Conservation (phyloP, 2,888 invertebrate genomes). For the Drosophila limbata region DNA sequence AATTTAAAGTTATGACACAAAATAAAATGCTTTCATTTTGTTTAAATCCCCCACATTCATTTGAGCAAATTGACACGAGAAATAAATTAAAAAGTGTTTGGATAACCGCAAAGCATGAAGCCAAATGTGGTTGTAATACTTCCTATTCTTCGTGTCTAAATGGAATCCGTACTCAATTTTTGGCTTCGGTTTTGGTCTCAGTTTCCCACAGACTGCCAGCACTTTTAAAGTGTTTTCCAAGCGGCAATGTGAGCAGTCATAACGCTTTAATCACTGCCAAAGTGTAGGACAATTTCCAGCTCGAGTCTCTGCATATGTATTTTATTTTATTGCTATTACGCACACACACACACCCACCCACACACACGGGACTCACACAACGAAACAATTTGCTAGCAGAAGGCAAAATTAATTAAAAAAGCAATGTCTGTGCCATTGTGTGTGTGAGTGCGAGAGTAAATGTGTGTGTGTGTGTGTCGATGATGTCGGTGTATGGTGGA, state of each 20-base stretch:
- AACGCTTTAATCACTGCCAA: conserved; percentile 74
- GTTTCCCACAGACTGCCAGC: conserved; percentile 4
- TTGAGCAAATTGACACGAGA: conserved; percentile 13
- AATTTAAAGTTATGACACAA: conserved; percentile 7
- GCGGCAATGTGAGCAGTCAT: conserved; percentile 43
- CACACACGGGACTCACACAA: conserved; percentile 19
- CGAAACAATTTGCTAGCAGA: conserved; percentile 60
- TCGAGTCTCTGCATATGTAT: conserved; percentile 48
- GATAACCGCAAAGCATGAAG: conserved; percentile 14
- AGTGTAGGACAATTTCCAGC: conserved; percentile 46
- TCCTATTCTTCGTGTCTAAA: neutral
- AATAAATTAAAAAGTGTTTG: conserved; percentile 11
- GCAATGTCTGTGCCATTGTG: conserved; percentile 27
- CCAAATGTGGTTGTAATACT: conserved; percentile 20
- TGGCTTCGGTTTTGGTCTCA: conserved; percentile 1
- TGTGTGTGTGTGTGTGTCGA: conserved; percentile 8
- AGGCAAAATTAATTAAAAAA: conserved; percentile 76
- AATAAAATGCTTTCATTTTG: neutral
- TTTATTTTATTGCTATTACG: conserved; percentile 66
- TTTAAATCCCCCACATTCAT: neutral
- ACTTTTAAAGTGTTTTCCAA: conserved; percentile 37
- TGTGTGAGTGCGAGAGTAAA: conserved; percentile 18
- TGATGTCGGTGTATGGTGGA: conserved; percentile 28
- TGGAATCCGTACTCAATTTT: conserved; percentile 2
- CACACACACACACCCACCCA: conserved; percentile 32